phyloP scores from a whole-genome alignment of 1,140 invertebrate genomes.

The Monomorium pharaonis region DNA sequence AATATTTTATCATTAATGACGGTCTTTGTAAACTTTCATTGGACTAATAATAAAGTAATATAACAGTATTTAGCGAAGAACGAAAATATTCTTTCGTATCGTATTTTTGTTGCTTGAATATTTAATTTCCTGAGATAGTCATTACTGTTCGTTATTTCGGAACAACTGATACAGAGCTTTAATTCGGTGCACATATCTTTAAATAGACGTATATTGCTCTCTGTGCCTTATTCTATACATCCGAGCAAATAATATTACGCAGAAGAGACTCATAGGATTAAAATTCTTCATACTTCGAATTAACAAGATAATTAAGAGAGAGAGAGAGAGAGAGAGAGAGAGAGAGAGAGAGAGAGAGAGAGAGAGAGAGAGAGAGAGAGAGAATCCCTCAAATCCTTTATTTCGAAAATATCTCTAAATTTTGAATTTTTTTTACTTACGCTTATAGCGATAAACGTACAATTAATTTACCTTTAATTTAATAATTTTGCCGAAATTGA shows the following conservation, averaged over 20 bases:
- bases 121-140: conserved; percentile 23
- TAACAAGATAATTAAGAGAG: neutral
- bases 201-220: neutral
- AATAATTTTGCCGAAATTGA: neutral
- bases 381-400: neutral
- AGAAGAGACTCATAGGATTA: neutral
- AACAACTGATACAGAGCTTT: neutral
- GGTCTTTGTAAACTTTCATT: neutral
- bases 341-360: too few relatives aligned
- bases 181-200: conserved; percentile 9
- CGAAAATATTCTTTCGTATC: neutral
- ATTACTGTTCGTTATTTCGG: conserved; percentile 13
- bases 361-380: too few relatives aligned
- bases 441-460: neutral
- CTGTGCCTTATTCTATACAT: neutral
- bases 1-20: neutral
- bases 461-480: neutral
- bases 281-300: neutral
- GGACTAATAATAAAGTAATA: neutral
- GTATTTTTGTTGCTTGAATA: conserved; percentile 49
- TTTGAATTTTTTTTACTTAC: neutral
- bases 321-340: too few relatives aligned
- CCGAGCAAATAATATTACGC: neutral
- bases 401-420: neutral
- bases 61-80: neutral